Evolutionary conservation across 1,140 invertebrate species (phyloP).

Genomic region (Steinernema feltiae): DNA sequence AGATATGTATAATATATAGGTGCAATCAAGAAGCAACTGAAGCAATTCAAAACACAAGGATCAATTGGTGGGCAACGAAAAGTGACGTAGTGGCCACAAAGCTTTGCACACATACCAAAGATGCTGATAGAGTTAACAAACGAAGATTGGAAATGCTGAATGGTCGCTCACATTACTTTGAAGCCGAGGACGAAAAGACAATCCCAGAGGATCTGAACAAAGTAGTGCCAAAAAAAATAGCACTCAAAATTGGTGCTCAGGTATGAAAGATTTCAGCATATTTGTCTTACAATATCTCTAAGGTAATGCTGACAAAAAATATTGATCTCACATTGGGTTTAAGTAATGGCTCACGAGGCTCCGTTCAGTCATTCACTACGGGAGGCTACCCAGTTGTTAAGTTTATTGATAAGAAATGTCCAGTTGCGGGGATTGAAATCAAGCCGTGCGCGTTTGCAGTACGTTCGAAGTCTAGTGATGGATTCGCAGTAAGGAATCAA

Average conservation of each 20-base stretch:
- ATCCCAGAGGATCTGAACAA: slow-evolving; percentile 71
- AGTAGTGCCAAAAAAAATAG: slow-evolving; percentile 67
- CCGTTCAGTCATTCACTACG: slow-evolving; percentile 71
- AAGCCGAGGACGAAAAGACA: slow-evolving; percentile 72
- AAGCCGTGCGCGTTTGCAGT: slow-evolving; percentile 66
- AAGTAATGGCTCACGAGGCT: slow-evolving; percentile 84
- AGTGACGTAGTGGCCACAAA: slow-evolving; percentile 77
- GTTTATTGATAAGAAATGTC: slow-evolving; percentile 69
- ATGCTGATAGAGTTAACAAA: slow-evolving; percentile 80
- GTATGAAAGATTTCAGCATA: not conserved
- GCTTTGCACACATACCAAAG: slow-evolving; percentile 82
- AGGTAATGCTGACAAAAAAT: slow-evolving; percentile 89
- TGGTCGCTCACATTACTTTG: slow-evolving; percentile 62
- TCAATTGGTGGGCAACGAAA: slow-evolving; percentile 18
- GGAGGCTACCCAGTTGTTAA: slow-evolving; percentile 74
- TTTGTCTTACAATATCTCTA: slow-evolving; percentile 55
- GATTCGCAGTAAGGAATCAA: slow-evolving; percentile 68
- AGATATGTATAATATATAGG: slow-evolving; percentile 20
- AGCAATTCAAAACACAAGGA: slow-evolving; percentile 7
- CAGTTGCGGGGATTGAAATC: slow-evolving; percentile 20
- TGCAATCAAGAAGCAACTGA: slow-evolving; percentile 14
- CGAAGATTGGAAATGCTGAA: slow-evolving; percentile 70
- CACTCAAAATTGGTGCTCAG: slow-evolving; percentile 70
- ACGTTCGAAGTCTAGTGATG: slow-evolving; percentile 66
- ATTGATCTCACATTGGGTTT: slow-evolving; percentile 75